These are phyloP conservation scores for Cavia aperea DNA, from an alignment of 2,113 vertebrate genomes.

Conservation along the genomic window DNA sequence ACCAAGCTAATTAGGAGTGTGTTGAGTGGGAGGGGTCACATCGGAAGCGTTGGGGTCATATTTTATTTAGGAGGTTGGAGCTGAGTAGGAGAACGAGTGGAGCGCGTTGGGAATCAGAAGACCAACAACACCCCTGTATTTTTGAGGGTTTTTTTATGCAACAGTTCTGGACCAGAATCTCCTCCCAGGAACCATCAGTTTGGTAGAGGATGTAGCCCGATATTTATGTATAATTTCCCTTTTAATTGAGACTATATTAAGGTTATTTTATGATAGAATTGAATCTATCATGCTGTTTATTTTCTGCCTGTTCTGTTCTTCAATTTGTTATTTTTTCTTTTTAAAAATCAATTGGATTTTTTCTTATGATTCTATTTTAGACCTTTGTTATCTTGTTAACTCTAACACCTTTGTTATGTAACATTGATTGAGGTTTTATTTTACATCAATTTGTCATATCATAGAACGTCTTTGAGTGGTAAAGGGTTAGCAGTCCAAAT, in stretches of 20 bases:
- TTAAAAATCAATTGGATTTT: not conserved
- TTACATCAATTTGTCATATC: not conserved
- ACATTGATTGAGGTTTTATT: not conserved
- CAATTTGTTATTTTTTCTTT: not conserved
- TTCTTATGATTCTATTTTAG: not conserved
- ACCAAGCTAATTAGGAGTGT: not conserved
- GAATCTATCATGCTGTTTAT: not conserved
- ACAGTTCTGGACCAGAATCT: not conserved
- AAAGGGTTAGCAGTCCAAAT: not conserved
- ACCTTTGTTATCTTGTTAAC: not conserved
- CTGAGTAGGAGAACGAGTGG: not conserved
- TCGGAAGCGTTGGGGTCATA: not conserved
- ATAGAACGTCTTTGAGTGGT: not conserved
- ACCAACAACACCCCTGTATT: not conserved
- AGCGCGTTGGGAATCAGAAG: not conserved
- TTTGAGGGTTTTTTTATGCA: not conserved
- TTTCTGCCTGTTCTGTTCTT: slow-evolving; percentile 13
- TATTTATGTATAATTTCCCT: not conserved
- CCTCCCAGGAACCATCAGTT: not conserved
- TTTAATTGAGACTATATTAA: not conserved
- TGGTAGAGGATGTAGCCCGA: not conserved
- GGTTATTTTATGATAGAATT: not conserved
- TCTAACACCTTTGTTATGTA: not conserved
- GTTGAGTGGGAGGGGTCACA: not conserved
- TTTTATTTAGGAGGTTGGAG: not conserved